Evolutionary conservation across 2,113 vertebrate genomes (phyloP).

Genomic region (Oreochromis niloticus): DNA sequence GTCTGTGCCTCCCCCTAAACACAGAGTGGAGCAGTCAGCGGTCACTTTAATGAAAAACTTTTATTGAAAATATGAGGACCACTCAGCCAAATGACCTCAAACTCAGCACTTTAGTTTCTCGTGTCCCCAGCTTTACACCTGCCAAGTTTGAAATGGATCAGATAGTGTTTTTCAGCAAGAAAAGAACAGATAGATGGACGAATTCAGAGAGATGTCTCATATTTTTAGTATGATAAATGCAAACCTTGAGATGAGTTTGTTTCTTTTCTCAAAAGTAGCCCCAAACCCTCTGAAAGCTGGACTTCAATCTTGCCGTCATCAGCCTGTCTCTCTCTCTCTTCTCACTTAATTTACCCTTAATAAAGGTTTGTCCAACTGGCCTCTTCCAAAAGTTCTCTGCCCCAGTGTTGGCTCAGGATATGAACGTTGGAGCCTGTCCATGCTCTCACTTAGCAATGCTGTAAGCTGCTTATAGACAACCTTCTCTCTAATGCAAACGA

Average conservation of each 20-base stretch:
- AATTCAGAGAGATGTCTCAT: neutral
- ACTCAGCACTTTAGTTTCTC: neutral
- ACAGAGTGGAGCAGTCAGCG: neutral
- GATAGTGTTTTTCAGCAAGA: neutral
- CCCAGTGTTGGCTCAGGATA: neutral
- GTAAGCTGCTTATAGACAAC: slow-evolving; percentile 31
- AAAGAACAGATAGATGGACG: neutral
- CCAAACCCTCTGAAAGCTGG: neutral
- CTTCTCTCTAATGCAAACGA: slow-evolving; percentile 16
- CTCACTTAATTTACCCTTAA: neutral
- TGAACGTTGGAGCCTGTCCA: slow-evolving; percentile 34
- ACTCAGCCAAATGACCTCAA: neutral
- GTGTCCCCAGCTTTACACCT: neutral
- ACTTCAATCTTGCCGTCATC: neutral
- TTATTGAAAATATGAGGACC: neutral
- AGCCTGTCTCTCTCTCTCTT: neutral
- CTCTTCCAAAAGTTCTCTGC: neutral
- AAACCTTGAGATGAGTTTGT: neutral
- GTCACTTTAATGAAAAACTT: neutral
- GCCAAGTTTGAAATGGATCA: neutral
- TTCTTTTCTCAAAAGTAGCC: neutral
- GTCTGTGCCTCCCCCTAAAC: neutral
- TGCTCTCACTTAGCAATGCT: slow-evolving; percentile 29
- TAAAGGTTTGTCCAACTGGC: neutral
- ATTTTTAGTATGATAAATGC: neutral